Base-by-base conservation (phyloP, 2,113 vertebrate species). In the Kryptolebias marmoratus region DNA sequence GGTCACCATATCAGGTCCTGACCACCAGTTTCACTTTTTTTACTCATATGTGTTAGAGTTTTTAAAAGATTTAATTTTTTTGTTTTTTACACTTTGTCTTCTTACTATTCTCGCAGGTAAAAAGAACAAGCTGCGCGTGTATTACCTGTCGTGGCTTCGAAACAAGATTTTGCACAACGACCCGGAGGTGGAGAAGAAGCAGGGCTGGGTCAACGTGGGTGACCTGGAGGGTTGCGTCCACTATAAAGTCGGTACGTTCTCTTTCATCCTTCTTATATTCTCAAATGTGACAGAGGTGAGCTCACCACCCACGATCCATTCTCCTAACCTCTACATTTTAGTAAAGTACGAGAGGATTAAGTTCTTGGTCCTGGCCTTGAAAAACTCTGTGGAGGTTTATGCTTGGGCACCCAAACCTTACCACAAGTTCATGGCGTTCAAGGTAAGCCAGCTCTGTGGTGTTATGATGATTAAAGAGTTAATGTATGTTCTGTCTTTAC, bases 321-420 rank as follows among this genome's bases (percentile, higher is more conserved):
- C 0, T 0, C 36, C 32, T 57, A 32, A 30, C 30, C 18, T 71
- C 85, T 89, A 61, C 77, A 88, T 77, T 87, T 9, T 83, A 94
- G 93, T 98, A 64, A 97, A 98, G 87, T 96, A 96, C 42, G 96
- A 98, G 89, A 95, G 96, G 93, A 98, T 97, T 80, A 98, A 96
- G 82, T 98, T 97, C 73, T 93, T 98, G 90, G 96, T 96, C 74
- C 94, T 97, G 79, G 96, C 96, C 85, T 92, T 97, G 94, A 98
- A 96, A 92, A 97, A 95, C 73, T 92, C 96, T 2, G 95, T 98
- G 85, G 96, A 98, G 83, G 95, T 98, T 69, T 98, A 96, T 53
- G 96, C 95, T n/a, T 98, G 96, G 96, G 96, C 96, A 12, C 96
- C 96, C 49, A 98, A 98, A 89, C 95, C 96, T 32, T 97, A 97